Base-by-base conservation (phyloP, 2,888 invertebrate genomes). In the Ophion ventricosus region DNA sequence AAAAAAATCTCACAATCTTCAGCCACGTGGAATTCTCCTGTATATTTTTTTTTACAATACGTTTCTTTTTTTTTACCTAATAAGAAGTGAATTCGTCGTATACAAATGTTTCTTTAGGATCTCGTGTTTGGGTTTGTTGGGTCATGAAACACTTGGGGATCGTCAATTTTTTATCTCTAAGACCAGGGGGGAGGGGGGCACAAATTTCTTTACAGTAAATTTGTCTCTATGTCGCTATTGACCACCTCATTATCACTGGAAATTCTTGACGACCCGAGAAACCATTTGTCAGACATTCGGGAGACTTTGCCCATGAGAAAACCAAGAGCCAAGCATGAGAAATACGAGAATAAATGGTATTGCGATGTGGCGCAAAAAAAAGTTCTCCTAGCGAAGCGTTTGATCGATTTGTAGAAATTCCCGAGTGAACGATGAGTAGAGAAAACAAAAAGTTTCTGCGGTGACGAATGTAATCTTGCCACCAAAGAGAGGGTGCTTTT, bases 241-340 rank as follows among this genome's bases (percentile, higher is more conserved):
- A 20, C 7, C 2, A 72, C 8, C 26, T 40, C 20, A 64, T 75
- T 20, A 23, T 66, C 23, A 4, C 1, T 35, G 10, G 11, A 4
- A 59, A 49, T 49, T n/a, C 20, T 64, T 26, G 11, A 49, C 11
- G 76, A 25, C 20, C 25, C 25, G 20, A n/a, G 11, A 8, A 40
- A 69, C 64, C 64, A 64, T 11, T 73, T 66, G 11, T 82, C 77
- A 25, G 54, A 29, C 3, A 82, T 26, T 23, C 3, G 59, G 3
- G 77, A 77, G 1, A 73, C 49, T 82, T 73, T 72, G 43, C 61
- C 72, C 14, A 66, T 63, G 35, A 82, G 23, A 35, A 82, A 82
- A 54, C 82, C 77, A n/a, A 82, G n/a, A 4, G 66, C 40, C 72
- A 82, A 40, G 17, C 66, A 82, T 3, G 54, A 66, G 14, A 77